A percentile compares a stretch with the other conserved stretches of the same genome.
Evolutionary conservation across 92 coral and sea anemone species (phyloP).

Genomic region (Galaxea fascicularis): DNA sequence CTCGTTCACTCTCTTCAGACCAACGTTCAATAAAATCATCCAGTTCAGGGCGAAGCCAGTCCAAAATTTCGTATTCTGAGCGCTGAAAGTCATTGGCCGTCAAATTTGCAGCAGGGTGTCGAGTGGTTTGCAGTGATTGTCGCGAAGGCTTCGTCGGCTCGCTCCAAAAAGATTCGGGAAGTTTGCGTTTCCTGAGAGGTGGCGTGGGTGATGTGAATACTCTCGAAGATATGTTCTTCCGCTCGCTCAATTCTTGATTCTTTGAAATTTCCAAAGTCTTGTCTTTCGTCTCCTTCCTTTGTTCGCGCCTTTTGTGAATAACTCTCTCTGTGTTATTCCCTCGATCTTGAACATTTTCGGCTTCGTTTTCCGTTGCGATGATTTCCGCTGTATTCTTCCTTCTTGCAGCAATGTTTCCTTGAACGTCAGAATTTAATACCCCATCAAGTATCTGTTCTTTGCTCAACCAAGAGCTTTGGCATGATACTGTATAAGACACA

Average conservation of each 20-base stretch:
- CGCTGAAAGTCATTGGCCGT: constrained; percentile 54
- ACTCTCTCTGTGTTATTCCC: not conserved
- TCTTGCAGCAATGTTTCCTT: constrained; percentile 42
- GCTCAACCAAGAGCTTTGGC: constrained; percentile 57
- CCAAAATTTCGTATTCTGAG: constrained; percentile 73
- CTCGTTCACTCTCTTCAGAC: constrained; percentile 90
- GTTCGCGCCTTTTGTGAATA: not conserved
- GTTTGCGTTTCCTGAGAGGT: constrained; percentile 83
- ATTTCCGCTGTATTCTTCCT: constrained; percentile 32
- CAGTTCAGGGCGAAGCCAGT: constrained; percentile 92
- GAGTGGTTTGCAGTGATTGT: constrained; percentile 52
- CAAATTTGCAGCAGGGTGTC: constrained; percentile 29
- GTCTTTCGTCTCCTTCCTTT: not conserved
- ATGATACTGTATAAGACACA: constrained; percentile 31
- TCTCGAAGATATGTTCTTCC: not conserved
- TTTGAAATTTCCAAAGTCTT: not conserved
- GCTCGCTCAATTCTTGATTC: not conserved
- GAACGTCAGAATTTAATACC: constrained; percentile 7
- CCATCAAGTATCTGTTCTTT: constrained; percentile 40
- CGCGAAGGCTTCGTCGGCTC: constrained; percentile 81
- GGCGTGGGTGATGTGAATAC: constrained; percentile 51
- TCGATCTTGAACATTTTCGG: not conserved
- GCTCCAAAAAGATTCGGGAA: constrained; percentile 86
- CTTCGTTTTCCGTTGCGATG: constrained; percentile 8
- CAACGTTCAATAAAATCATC: constrained; percentile 94